Conservation (phyloP, 1,140 invertebrate genomes). For the Hormaphis cornu region DNA sequence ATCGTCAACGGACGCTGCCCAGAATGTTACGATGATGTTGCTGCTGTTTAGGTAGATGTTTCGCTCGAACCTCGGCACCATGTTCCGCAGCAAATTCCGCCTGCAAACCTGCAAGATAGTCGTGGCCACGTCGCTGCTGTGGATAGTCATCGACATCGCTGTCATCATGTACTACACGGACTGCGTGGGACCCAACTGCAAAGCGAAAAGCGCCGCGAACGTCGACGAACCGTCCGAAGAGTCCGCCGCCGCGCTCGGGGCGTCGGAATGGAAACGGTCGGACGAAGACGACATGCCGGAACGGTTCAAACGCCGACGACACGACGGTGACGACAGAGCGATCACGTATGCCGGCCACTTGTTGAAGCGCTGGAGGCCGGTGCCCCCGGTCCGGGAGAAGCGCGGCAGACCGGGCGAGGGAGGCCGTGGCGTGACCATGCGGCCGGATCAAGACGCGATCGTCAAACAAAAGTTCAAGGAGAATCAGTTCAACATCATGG, state of each 20-base stretch:
- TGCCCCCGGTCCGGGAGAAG: conserved; percentile 57
- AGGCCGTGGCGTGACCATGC: conserved; percentile 79
- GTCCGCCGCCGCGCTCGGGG: neutral
- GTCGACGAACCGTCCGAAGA: neutral
- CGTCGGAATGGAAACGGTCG: neutral
- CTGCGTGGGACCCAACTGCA: conserved; percentile 60
- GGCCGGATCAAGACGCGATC: conserved; percentile 68
- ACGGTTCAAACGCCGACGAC: conserved; percentile 36
- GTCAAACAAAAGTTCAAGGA: conserved; percentile 94
- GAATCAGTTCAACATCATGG: conserved; percentile 97
- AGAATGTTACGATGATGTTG: conserved; percentile 11
- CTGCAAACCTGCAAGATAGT: conserved; percentile 92
- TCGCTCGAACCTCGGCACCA: conserved; percentile 39
- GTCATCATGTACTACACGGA: conserved; percentile 90
- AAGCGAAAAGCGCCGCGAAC: neutral
- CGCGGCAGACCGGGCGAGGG: conserved; percentile 72
- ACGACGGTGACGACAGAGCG: conserved; percentile 34
- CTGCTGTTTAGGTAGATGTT: neutral
- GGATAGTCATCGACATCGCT: conserved; percentile 86
- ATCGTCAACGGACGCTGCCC: conserved; percentile 15
- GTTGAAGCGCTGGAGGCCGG: conserved; percentile 62
- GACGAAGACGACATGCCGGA: conserved; percentile 23
- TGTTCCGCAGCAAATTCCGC: conserved; percentile 76
- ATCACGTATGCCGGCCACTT: conserved; percentile 45
- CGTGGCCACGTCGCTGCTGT: conserved; percentile 84